These are phyloP conservation scores for Oreohelix idahoensis DNA, from an alignment of 1,140 invertebrate genomes.

Conservation along the genomic window DNA sequence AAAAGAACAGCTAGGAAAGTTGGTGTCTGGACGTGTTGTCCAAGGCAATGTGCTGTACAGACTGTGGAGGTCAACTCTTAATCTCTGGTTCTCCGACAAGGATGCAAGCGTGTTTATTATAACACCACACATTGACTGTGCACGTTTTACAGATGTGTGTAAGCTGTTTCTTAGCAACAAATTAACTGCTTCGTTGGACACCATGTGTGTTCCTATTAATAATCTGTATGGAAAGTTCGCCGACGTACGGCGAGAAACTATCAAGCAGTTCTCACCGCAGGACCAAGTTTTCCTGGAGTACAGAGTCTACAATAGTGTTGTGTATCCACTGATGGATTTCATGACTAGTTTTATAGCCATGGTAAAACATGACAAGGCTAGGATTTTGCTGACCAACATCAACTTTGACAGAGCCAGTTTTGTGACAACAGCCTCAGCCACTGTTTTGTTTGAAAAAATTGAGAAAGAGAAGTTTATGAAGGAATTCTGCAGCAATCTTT, in stretches of 20 bases:
- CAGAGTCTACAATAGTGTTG: slow-evolving; percentile 56
- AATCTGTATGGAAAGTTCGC: slow-evolving; percentile 50
- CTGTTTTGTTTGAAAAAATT: slow-evolving; percentile 53
- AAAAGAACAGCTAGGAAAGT: slow-evolving; percentile 38
- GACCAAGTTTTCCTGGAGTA: slow-evolving; percentile 64
- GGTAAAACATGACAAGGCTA: slow-evolving; percentile 49
- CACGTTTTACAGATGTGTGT: slow-evolving; percentile 55
- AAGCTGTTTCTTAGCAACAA: slow-evolving; percentile 55
- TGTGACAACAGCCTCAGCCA: slow-evolving; percentile 47
- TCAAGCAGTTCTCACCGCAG: slow-evolving; percentile 47
- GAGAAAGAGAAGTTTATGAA: slow-evolving; percentile 55
- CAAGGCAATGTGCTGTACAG: slow-evolving; percentile 49
- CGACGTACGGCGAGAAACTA: slow-evolving; percentile 51
- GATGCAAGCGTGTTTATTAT: slow-evolving; percentile 57
- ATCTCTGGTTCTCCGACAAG: slow-evolving; percentile 56
- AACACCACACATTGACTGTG: slow-evolving; percentile 56
- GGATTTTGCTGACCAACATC: slow-evolving; percentile 59
- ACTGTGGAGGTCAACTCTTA: slow-evolving; percentile 59
- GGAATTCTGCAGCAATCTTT: too few relatives aligned
- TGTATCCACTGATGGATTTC: slow-evolving; percentile 57
- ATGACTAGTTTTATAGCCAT: slow-evolving; percentile 59
- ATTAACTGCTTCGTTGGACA: slow-evolving; percentile 56
- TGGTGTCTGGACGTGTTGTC: slow-evolving; percentile 41
- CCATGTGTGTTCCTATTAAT: slow-evolving; percentile 53
- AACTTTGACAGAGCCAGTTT: slow-evolving; percentile 60